A percentile compares a stretch with the other conserved stretches of the same genome.
Conservation (phyloP, 1,140 invertebrate genomes). For the Heliconius hermathena region DNA sequence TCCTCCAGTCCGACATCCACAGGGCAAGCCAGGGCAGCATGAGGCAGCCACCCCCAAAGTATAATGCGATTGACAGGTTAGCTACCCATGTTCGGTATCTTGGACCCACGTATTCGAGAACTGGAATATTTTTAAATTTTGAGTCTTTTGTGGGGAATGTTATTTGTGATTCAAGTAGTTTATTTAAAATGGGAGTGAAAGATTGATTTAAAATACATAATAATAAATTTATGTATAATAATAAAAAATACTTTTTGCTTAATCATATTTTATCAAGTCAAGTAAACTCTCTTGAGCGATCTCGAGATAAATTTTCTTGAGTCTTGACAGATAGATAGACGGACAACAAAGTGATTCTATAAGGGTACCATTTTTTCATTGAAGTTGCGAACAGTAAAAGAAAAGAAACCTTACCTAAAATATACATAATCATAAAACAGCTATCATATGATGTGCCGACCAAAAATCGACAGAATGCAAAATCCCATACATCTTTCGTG, state of each 20-base stretch:
- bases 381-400: too few species aligned
- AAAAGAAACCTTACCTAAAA: slow-evolving; percentile 84
- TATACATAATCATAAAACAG: slow-evolving; percentile 92
- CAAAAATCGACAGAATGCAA: slow-evolving; percentile 84
- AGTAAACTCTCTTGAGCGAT: too few species aligned
- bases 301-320: too few species aligned
- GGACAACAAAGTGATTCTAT: too few species aligned
- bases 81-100: slow-evolving; percentile 79
- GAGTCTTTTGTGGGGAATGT: not conserved
- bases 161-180: not conserved
- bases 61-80: slow-evolving; percentile 83
- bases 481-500: slow-evolving; percentile 83
- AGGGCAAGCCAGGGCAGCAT: slow-evolving; percentile 79
- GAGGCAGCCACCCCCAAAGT: slow-evolving; percentile 81
- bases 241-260: too few species aligned
- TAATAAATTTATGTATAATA: too few species aligned
- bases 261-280: too few species aligned
- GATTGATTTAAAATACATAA: too few species aligned
- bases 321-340: too few species aligned
- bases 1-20: slow-evolving; percentile 79
- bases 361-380: too few species aligned
- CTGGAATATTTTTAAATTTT: slow-evolving; percentile 40
- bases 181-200: not conserved
- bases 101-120: slow-evolving; percentile 78
- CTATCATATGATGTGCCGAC: slow-evolving; percentile 90